Percentiles rank a stretch among this genome's conserved stretches.
Evolutionary conservation across 2,113 vertebrate species (phyloP).

Genomic region (Rousettus leschenaultii): DNA sequence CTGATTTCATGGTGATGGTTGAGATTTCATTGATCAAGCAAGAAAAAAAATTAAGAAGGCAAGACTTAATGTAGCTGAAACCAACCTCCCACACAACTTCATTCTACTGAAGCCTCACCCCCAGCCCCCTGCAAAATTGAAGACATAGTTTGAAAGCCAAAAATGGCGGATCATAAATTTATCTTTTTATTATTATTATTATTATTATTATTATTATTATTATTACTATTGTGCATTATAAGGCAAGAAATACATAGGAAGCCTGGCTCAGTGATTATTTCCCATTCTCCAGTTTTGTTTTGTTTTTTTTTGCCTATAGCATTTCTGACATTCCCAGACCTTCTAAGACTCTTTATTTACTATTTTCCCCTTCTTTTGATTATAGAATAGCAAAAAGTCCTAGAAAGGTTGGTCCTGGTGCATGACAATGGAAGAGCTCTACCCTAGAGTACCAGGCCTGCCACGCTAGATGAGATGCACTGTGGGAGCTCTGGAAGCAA

Average conservation of each 20-base stretch:
- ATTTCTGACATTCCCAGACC: conserved; percentile 49
- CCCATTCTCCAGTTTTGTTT: neutral
- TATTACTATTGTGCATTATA: neutral
- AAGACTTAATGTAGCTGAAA: conserved; percentile 13
- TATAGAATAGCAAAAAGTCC: conserved; percentile 1
- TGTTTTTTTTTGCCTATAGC: neutral
- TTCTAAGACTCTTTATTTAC: conserved; percentile 52
- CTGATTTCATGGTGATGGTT: conserved; percentile 1
- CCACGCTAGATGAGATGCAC: neutral
- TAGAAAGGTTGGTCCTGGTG: neutral
- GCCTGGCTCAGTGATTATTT: neutral
- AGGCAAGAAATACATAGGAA: conserved; percentile 11
- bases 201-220: too few relatives aligned
- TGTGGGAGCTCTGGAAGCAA: neutral
- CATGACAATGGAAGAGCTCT: neutral
- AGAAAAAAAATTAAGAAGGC: conserved; percentile 51
- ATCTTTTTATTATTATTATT: conserved; percentile 26
- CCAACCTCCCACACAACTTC: neutral
- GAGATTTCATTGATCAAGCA: conserved; percentile 36
- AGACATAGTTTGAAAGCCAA: conserved; percentile 41
- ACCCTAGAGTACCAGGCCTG: neutral
- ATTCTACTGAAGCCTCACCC: neutral
- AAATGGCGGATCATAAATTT: conserved; percentile 5
- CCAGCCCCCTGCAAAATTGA: neutral
- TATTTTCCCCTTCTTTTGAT: conserved; percentile 6